phyloP scores from a whole-genome alignment of 2,888 invertebrate genomes.

The Sturmia bella region DNA sequence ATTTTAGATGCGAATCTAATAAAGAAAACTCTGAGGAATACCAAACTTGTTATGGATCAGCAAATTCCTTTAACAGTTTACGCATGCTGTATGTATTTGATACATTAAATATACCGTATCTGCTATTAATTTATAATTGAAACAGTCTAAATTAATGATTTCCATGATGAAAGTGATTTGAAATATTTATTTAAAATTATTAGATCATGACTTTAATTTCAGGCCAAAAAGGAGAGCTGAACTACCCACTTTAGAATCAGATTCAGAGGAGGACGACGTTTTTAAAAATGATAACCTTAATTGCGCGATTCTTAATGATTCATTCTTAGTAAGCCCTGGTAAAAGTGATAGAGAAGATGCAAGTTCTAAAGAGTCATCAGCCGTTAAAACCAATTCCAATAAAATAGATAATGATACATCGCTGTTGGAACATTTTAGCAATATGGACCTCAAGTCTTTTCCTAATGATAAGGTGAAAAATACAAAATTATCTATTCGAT shows the following conservation, averaged over 20 bases:
- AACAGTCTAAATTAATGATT: background rate
- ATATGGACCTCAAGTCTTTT: conserved; percentile 75
- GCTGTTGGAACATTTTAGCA: conserved; percentile 75
- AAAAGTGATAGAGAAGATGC: conserved; percentile 72
- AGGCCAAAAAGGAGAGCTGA: conserved; percentile 80
- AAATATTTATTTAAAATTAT: background rate
- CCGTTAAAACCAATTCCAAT: conserved; percentile 30
- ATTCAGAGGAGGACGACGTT: conserved; percentile 76
- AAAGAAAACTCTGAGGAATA: conserved; percentile 72
- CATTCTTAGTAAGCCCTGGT: conserved; percentile 78
- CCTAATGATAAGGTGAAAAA: conserved; percentile 41
- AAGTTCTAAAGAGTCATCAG: conserved; percentile 62
- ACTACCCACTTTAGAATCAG: conserved; percentile 78
- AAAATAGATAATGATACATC: conserved; percentile 72
- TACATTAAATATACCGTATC: too few species aligned
- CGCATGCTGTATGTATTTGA: conserved; percentile 73
- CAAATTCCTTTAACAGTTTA: conserved; percentile 60
- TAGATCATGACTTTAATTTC: conserved; percentile 15
- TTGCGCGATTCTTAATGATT: conserved; percentile 80
- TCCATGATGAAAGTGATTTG: conserved; percentile 1
- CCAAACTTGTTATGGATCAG: conserved; percentile 34
- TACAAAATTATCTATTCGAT: conserved; percentile 1
- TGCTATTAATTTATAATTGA: too few species aligned
- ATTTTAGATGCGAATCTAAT: conserved; percentile 53
- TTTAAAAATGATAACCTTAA: conserved; percentile 78